Evolutionary conservation across 1,140 invertebrate species (phyloP), one percentile per base, ranked within the genome.

Genomic region (Drosophila watanabei): DNA sequence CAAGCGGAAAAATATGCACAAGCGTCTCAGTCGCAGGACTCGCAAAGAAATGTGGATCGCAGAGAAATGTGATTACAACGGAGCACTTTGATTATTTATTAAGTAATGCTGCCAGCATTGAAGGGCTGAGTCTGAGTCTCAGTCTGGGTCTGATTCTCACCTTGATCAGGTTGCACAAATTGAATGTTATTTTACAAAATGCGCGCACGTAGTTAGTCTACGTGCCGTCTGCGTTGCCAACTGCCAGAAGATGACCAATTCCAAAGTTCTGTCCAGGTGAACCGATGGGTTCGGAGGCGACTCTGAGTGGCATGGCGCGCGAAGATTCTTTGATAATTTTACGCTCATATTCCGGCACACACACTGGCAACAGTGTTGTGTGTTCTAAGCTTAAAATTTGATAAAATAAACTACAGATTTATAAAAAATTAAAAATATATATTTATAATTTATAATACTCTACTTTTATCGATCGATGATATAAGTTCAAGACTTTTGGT

Each of bases 321-420:
- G 89, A 92, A 92, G 89, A 92, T 89, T 92, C 89, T 92, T 92
- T 92, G 89, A 92, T 92, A 89, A 92, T 92, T 92, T 92, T 86
- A 92, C 82, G 89, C 89, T 92, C 54, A 89, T 84, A 88, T 91
- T 57, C 68, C 62, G 66, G 75, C 76, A 68, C 69, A 69, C 72
- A 78, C 64, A 62, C 49, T 32, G 32, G 4, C 51, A 72, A 24
- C 3, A 24, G 24, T 24, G 24, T 24, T 24, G 24, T 24, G n/a
- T 24, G 24, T 24, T 24, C 3, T 24, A 3, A 24, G 24, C n/a
- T 24, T 24, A 24, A 24, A 24, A 24, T 24, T 24, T 24, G 24
- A 1, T 24, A 24, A 24, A 24, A 24, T 24, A 24, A 24, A 24
- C 24, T 24, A 24, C 24, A 24, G 3, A 24, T 24, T 3, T 24